Percentiles rank a stretch among this genome's conserved stretches.
Evolutionary conservation across 30 jellyfish, hydroid and myxozoan genomes (phyloP).

Genomic region (Hydra vulgaris): DNA sequence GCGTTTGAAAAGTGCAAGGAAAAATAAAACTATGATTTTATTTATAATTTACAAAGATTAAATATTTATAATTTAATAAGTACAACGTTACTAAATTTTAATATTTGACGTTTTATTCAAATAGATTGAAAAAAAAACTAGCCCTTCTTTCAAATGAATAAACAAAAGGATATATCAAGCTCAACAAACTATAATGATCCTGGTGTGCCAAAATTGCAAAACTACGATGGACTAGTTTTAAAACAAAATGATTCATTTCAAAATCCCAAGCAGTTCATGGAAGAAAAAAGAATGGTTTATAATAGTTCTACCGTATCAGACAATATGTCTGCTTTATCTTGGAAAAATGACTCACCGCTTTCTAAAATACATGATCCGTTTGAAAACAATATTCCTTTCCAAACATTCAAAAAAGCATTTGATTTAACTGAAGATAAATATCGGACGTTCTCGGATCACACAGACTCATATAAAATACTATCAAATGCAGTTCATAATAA

Average conservation of each 20-base stretch:
- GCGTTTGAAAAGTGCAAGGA: no score
- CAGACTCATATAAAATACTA: slow-evolving; percentile 27
- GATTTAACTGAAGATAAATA: slow-evolving; percentile 1
- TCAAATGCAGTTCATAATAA: slow-evolving; percentile 84
- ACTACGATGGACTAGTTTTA: not conserved
- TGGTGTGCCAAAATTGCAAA: not conserved
- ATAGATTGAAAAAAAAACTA: no score
- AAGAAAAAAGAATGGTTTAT: not conserved
- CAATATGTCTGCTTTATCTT: slow-evolving; percentile 10
- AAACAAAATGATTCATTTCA: not conserved
- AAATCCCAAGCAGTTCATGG: not conserved
- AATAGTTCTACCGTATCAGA: slow-evolving; percentile 1
- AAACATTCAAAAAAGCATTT: not conserved
- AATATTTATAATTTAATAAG: no score
- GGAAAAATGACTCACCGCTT: not conserved
- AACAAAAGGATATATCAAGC: no score
- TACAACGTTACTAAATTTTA: no score
- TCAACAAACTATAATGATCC: not conserved
- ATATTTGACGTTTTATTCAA: no score
- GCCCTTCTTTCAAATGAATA: no score
- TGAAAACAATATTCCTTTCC: slow-evolving; percentile 10
- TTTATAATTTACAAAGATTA: no score
- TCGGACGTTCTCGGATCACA: not conserved
- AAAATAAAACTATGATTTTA: no score
- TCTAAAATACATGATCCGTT: slow-evolving; percentile 3